Conservation (phyloP, 1,140 invertebrate genomes). For the Pentalonia nigronervosa region DNA sequence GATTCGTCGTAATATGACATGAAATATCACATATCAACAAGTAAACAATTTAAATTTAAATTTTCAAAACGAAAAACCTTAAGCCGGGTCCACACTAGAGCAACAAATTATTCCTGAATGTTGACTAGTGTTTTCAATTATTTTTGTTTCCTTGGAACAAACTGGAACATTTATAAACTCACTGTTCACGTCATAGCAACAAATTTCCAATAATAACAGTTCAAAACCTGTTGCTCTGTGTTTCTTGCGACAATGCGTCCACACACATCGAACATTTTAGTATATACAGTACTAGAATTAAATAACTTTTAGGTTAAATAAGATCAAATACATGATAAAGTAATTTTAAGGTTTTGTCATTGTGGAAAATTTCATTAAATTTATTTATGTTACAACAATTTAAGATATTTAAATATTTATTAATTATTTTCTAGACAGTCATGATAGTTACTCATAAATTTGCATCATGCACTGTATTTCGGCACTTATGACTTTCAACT, state of each 20-base stretch:
- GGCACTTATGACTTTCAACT: no score
- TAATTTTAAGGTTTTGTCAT: not conserved
- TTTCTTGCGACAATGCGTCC: not conserved
- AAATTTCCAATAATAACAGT: not conserved
- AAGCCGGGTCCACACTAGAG: not conserved
- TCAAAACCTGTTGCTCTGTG: slow-evolving; percentile 1
- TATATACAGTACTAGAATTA: slow-evolving; percentile 23
- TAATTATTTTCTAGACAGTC: not conserved
- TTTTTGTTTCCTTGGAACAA: slow-evolving; percentile 13
- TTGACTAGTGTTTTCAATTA: not conserved
- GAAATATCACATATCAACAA: no score
- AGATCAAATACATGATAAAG: slow-evolving; percentile 7
- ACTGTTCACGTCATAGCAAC: not conserved
- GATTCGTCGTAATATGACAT: no score
- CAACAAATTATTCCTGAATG: not conserved
- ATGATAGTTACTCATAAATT: not conserved
- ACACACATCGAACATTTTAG: slow-evolving; percentile 14
- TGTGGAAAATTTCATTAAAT: not conserved
- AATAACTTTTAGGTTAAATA: not conserved
- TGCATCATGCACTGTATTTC: no score
- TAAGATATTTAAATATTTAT: not conserved
- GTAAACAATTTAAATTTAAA: no score
- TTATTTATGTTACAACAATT: slow-evolving; percentile 3
- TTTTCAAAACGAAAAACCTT: no score
- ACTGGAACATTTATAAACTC: slow-evolving; percentile 15